Conservation (phyloP, 2,797 vertebrate genomes). For the Miichthys miiuy region DNA sequence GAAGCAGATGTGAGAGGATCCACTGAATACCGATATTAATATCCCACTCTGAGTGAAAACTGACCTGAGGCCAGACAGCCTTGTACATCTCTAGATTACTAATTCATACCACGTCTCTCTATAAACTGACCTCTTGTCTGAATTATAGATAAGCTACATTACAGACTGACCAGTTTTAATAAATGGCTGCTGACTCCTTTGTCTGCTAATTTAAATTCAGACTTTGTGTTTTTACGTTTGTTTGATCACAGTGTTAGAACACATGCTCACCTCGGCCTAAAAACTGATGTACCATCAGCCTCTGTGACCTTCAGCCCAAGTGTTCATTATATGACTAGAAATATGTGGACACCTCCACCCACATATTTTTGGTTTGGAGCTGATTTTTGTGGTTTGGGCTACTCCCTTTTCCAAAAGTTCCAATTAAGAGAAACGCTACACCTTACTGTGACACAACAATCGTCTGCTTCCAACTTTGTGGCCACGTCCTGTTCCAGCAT, state of each 20-base stretch:
- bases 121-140: constrained; percentile 28
- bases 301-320: background rate
- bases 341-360: background rate
- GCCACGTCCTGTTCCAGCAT: background rate
- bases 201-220: background rate
- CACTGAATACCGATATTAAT: constrained; percentile 23
- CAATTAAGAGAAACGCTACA: background rate
- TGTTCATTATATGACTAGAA: background rate
- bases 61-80: constrained; percentile 26
- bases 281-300: background rate
- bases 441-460: background rate
- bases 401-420: background rate
- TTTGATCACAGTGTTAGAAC: background rate
- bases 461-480: background rate
- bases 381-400: background rate
- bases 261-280: background rate
- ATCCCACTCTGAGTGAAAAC: constrained; percentile 25
- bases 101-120: constrained; percentile 21
- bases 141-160: constrained; percentile 29
- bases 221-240: background rate
- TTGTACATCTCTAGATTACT: constrained; percentile 17
- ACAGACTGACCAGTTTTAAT: background rate
- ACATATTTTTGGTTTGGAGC: background rate
- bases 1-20: constrained; percentile 5
- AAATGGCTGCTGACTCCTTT: background rate